Base-by-base conservation (phyloP, 2,113 vertebrate species). In the Campylomormyrus numenius region DNA sequence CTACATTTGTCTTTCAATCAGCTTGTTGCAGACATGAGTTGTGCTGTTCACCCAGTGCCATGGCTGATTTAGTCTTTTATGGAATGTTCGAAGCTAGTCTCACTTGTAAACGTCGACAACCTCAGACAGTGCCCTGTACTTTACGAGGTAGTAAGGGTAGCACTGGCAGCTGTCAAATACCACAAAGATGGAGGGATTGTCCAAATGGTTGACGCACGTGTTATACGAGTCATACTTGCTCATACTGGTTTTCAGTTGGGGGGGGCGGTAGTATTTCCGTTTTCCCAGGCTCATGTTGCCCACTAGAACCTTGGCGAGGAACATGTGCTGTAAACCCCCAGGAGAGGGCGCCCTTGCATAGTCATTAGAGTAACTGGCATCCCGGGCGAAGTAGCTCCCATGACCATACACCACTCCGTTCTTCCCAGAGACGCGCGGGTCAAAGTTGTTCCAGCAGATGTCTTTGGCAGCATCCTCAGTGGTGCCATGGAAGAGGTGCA, bases 231-330 rank as follows among this genome's bases (percentile, higher is more conserved):
- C 31, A 74, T 84, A 5, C 27, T 24, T 42, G 50, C 52, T 19
- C 0, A 0, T 15, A 42, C 4, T 48, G 66, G 2, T 46, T 31
- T 0, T 21, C 77, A 91, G n/a, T 0, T 66, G 86, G 0, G 94
- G 94, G 0, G 94, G 94, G 0, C 92, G 92, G 10, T 66, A 92
- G 90, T 93, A 94, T 5, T 1, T 0, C 4, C 0, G 0, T 5
- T 11, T 86, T 0, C 93, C 94, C 0, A 56, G 0, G 3, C 21
- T 80, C 46, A 84, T 77, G 53, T 89, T 92, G 4, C 95, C 94
- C 87, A 94, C 93, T 88, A 95, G 93, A 19, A 95, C 95, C 88
- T 95, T 95, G 85, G 92, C 94, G 27, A 94, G 90, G 90, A 95
- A 94, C 92, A 94, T 94, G 92, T 92, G 90, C 11, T 86, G 49